These are phyloP conservation scores for Scaptomyza caliginosa DNA, from an alignment of 2,888 invertebrate genomes.

Conservation along the genomic window DNA sequence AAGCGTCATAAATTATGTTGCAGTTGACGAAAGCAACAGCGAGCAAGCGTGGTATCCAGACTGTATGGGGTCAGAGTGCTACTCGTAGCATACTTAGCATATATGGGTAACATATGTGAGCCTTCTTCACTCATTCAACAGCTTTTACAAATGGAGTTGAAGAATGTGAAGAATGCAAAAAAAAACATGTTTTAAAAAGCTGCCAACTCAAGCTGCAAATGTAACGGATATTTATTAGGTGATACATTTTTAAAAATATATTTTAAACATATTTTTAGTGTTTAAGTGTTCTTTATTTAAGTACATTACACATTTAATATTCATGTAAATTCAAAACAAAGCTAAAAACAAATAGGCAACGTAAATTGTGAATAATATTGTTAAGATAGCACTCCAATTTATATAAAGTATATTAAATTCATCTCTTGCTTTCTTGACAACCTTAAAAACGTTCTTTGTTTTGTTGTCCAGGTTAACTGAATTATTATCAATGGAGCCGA, in stretches of 20 bases:
- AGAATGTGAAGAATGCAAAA: constrained; percentile 13
- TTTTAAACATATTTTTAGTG: too few relatives aligned
- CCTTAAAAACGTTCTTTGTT: background rate
- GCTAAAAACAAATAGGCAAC: constrained; percentile 33
- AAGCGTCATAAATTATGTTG: constrained; percentile 83
- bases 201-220: constrained; percentile 37
- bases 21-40: constrained; percentile 81
- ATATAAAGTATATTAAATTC: background rate
- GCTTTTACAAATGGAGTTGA: constrained; percentile 19
- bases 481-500: background rate
- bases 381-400: background rate
- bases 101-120: constrained; percentile 58
- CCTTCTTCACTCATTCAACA: constrained; percentile 23
- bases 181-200: constrained; percentile 15
- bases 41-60: constrained; percentile 19
- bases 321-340: constrained; percentile 6
- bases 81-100: constrained; percentile 57
- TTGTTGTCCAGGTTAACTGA: background rate
- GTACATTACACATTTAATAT: too few relatives aligned
- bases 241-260: background rate
- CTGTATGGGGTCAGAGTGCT: constrained; percentile 27
- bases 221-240: constrained; percentile 14
- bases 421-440: background rate
- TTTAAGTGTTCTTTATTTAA: too few relatives aligned
- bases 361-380: constrained; percentile 42